Percentiles rank a stretch among this genome's conserved stretches.
Evolutionary conservation across 2,888 invertebrate genomes (phyloP).

Genomic region (Heliconius ismenius): DNA sequence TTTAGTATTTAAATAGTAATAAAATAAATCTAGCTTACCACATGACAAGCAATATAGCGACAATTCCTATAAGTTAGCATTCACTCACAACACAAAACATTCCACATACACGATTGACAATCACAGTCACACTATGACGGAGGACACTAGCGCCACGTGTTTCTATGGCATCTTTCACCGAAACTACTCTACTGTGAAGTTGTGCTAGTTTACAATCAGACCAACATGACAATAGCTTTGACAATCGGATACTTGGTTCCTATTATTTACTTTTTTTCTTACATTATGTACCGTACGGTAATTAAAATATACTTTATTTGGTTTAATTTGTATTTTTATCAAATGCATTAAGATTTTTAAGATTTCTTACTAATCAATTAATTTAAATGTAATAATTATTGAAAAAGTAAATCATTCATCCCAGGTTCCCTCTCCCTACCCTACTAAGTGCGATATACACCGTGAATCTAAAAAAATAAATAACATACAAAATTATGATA

Average conservation of each 20-base stretch:
- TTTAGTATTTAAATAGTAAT: background rate
- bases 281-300: background rate
- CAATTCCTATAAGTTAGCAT: conserved; percentile 60
- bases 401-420: background rate
- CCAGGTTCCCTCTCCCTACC: no score
- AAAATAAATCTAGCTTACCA: conserved; percentile 63
- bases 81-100: conserved; percentile 79
- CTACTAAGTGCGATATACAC: no score
- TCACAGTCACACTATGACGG: conserved; percentile 48
- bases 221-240: conserved; percentile 37
- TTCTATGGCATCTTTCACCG: conserved; percentile 45
- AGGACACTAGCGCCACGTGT: conserved; percentile 71
- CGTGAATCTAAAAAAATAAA: no score
- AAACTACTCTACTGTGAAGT: conserved; percentile 43
- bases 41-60: conserved; percentile 67
- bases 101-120: conserved; percentile 60
- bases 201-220: conserved; percentile 27
- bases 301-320: no score
- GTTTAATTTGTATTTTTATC: no score
- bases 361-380: background rate
- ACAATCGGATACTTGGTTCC: conserved; percentile 19
- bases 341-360: no score
- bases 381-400: background rate
- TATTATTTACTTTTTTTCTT: background rate
- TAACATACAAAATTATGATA: no score